Evolutionary conservation across 1,140 invertebrate genomes (phyloP).

Genomic region (Brachionus sp.): DNA sequence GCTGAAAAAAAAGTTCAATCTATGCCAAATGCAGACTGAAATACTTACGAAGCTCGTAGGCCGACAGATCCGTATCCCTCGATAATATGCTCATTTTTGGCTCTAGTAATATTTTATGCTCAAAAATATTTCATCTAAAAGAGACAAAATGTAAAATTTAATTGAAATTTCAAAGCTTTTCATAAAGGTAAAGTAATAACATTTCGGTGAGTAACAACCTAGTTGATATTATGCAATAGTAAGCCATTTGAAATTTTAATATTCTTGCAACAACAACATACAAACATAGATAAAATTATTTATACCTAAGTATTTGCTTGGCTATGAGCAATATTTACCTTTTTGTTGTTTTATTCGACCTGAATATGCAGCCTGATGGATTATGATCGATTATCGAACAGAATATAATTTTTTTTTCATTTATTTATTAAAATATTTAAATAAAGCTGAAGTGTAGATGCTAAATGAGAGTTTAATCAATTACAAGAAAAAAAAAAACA

Average conservation of each 20-base stretch:
- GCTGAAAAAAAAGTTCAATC: background rate
- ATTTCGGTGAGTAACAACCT: background rate
- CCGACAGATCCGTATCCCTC: background rate
- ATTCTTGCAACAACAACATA: conserved; percentile 1
- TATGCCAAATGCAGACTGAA: background rate
- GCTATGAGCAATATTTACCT: background rate
- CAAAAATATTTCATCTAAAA: background rate
- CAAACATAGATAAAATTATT: conserved; percentile 6
- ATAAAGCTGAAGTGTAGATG: background rate
- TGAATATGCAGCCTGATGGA: background rate
- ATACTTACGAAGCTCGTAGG: conserved; percentile 11
- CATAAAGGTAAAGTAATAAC: conserved; percentile 4
- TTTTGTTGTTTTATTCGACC: background rate
- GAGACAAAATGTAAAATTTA: background rate
- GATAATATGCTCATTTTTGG: background rate
- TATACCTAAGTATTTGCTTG: background rate
- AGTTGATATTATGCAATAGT: background rate
- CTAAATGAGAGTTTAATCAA: conserved; percentile 4
- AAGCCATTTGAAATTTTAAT: background rate
- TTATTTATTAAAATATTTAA: background rate
- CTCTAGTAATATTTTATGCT: background rate
- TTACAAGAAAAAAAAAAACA: background rate
- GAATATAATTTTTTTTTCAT: background rate
- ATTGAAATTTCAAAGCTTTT: background rate
- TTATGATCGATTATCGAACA: background rate